Percentiles rank a stretch among this genome's conserved stretches.
These are phyloP conservation scores for Stichopus horrens DNA, from an alignment of 53 echinoderm and acorn worm species.

Conservation along the genomic window DNA sequence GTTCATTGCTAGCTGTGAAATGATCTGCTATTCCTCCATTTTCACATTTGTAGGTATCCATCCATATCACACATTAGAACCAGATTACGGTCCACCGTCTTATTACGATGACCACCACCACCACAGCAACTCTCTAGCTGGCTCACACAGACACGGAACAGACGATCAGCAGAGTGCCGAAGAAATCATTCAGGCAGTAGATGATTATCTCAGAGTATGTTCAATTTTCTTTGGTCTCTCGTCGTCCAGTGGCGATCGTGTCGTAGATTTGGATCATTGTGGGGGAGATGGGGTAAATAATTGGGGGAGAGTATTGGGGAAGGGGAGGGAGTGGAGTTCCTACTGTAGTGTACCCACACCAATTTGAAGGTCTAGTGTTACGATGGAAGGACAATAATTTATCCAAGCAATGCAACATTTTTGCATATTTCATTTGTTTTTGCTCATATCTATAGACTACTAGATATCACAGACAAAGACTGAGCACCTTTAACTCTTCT, in stretches of 20 bases:
- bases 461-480: too few species aligned
- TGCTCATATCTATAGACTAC: too few species aligned
- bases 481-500: too few species aligned
- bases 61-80: slow-evolving; percentile 47
- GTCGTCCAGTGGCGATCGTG: neutral
- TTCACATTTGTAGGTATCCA: slow-evolving; percentile 32
- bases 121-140: slow-evolving; percentile 15
- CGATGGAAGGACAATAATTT: too few species aligned
- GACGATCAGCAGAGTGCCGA: slow-evolving; percentile 37
- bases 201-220: slow-evolving; percentile 42
- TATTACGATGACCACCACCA: slow-evolving; percentile 31
- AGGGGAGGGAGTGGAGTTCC: neutral
- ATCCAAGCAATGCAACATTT: too few species aligned
- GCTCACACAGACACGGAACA: neutral
- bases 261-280: neutral
- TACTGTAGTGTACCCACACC: neutral
- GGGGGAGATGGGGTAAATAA: neutral
- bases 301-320: neutral
- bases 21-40: neutral
- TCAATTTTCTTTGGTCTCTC: neutral
- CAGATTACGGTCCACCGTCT: slow-evolving; percentile 35
- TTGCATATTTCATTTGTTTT: too few species aligned
- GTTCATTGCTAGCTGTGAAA: neutral
- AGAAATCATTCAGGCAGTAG: slow-evolving; percentile 44
- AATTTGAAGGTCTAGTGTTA: too few species aligned